Evolutionary conservation across 1,140 invertebrate species (phyloP).

Genomic region (Mylabris phalerata): DNA sequence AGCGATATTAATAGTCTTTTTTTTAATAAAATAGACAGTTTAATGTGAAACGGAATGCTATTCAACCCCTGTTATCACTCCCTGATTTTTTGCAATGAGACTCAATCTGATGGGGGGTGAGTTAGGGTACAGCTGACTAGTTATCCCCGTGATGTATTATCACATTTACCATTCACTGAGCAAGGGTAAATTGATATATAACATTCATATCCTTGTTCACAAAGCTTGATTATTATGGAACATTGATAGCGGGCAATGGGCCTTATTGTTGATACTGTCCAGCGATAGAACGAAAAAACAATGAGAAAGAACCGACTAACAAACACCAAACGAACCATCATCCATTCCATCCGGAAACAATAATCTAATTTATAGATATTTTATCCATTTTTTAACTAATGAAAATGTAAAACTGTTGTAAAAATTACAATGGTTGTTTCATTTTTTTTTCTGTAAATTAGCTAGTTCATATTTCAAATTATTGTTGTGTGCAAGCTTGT

Average conservation of each 20-base stretch:
- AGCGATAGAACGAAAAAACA: constrained; percentile 4
- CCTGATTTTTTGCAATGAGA: not conserved
- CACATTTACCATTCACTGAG: constrained; percentile 28
- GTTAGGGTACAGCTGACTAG: constrained; percentile 21
- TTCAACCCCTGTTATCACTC: not conserved
- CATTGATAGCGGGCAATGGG: constrained; percentile 17
- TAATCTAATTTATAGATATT: constrained; percentile 12
- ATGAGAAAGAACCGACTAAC: not conserved
- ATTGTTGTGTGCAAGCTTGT: too few species aligned
- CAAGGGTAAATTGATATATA: constrained; percentile 30
- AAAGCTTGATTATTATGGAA: constrained; percentile 29
- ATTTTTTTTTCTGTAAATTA: too few species aligned
- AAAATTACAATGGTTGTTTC: too few species aligned
- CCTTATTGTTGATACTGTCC: constrained; percentile 12
- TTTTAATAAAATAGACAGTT: too few species aligned
- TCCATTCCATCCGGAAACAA: constrained; percentile 9
- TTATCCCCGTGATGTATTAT: constrained; percentile 25
- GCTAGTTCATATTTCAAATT: too few species aligned
- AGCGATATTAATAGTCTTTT: too few species aligned
- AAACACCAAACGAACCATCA: not conserved
- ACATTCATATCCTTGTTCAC: constrained; percentile 27
- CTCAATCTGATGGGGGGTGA: not conserved
- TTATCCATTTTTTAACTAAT: not conserved
- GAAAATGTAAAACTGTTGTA: too few species aligned
- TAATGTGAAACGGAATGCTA: too few species aligned